A percentile compares a stretch with the other conserved stretches of the same genome.
These are phyloP conservation scores for Pollachius pollachius DNA, from an alignment of 2,113 vertebrate genomes.

Conservation along the genomic window DNA sequence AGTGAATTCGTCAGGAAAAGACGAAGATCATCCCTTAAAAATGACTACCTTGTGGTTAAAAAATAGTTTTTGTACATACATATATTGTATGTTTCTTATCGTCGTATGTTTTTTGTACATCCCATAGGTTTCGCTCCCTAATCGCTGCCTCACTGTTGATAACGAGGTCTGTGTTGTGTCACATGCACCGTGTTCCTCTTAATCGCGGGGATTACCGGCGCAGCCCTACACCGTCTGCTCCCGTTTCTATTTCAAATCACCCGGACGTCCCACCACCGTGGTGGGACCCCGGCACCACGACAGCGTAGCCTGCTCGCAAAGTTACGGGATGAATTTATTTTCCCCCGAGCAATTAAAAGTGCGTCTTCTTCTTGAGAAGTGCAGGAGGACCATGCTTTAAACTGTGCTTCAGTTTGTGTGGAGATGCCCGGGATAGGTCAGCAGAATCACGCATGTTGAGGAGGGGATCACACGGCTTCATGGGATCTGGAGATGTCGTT, in stretches of 20 bases:
- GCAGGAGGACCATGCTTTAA: slow-evolving; percentile 31
- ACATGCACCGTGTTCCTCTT: slow-evolving; percentile 48
- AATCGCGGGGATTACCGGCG: slow-evolving; percentile 66
- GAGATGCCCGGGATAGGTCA: slow-evolving; percentile 49
- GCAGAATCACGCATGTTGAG: slow-evolving; percentile 53
- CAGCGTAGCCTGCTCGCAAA: background rate
- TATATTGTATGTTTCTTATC: too few species aligned
- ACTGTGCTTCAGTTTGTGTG: slow-evolving; percentile 37
- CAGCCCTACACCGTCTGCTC: slow-evolving; percentile 61
- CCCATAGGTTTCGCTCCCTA: too few species aligned
- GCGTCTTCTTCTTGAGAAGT: slow-evolving; percentile 14
- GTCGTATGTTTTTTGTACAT: too few species aligned
- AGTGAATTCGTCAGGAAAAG: too few species aligned
- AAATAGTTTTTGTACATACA: too few species aligned
- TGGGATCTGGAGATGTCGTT: slow-evolving; percentile 25
- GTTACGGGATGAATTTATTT: background rate
- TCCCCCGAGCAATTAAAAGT: too few species aligned
- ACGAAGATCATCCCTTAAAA: too few species aligned
- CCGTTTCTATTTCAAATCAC: slow-evolving; percentile 57
- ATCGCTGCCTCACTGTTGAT: too few species aligned
- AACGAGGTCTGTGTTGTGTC: slow-evolving; percentile 19
- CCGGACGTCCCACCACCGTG: slow-evolving; percentile 7
- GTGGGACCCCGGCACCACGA: background rate
- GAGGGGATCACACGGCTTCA: slow-evolving; percentile 42
- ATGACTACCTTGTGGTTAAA: too few species aligned